Evolutionary conservation across 2,113 vertebrate species (phyloP).

Genomic region (Cinclus mexicanus): DNA sequence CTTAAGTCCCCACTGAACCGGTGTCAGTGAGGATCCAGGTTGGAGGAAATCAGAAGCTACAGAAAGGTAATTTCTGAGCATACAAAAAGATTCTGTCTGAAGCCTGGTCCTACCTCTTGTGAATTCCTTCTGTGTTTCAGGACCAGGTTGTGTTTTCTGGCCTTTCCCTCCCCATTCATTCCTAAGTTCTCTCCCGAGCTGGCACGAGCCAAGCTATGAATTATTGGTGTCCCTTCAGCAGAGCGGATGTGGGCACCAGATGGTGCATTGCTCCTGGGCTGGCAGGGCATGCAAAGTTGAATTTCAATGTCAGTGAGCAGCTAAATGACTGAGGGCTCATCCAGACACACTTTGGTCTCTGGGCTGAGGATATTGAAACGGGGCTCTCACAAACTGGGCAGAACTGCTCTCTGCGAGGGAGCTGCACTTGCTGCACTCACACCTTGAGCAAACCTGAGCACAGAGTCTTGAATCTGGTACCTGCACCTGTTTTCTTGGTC

Average conservation of each 20-base stretch:
- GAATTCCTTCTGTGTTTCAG: background rate
- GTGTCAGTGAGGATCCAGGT: background rate
- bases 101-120: background rate
- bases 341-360: background rate
- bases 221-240: background rate
- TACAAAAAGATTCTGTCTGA: background rate
- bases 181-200: background rate
- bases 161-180: background rate
- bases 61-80: background rate
- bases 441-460: background rate
- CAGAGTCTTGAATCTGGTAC: background rate
- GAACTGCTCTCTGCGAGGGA: background rate
- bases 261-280: slow-evolving; percentile 42
- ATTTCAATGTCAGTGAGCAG: slow-evolving; percentile 65
- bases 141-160: background rate
- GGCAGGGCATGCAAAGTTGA: background rate
- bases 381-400: background rate
- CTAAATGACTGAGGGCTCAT: slow-evolving; percentile 29
- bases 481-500: background rate
- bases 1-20: background rate
- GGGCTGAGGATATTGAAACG: background rate
- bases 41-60: background rate
- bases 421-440: background rate
- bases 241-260: background rate
- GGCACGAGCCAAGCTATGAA: background rate